Percentiles rank a stretch among this genome's conserved stretches.
Evolutionary conservation across 2,797 vertebrate genomes (phyloP).

Genomic region (Microchirus variegatus): DNA sequence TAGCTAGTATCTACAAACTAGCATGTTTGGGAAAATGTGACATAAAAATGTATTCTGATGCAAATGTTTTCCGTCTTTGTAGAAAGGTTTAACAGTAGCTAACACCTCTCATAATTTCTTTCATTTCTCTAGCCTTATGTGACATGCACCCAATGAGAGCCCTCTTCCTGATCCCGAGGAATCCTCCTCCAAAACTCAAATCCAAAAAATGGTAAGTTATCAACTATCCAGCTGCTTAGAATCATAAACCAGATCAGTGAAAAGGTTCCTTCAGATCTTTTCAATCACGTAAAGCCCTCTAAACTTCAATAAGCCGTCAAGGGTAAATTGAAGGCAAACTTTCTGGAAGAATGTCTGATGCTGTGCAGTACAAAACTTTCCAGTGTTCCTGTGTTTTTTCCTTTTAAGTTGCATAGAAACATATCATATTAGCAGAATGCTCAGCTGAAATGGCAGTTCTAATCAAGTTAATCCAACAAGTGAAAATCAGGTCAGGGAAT

Average conservation of each 20-base stretch:
- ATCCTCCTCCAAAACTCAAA: constrained; percentile 93
- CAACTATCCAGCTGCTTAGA: background rate
- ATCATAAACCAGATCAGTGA: background rate
- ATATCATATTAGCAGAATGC: background rate
- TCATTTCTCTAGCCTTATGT: constrained; percentile 85
- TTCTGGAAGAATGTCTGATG: background rate
- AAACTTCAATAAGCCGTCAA: background rate
- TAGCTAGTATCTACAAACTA: constrained; percentile 40
- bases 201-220: constrained; percentile 93
- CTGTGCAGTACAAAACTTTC: background rate
- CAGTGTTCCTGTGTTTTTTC: background rate
- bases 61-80: constrained; percentile 8
- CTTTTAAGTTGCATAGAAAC: constrained; percentile 1
- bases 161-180: constrained; percentile 94
- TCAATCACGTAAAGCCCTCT: background rate
- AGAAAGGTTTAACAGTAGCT: constrained; percentile 14
- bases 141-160: constrained; percentile 98
- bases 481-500: no score
- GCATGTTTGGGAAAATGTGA: constrained; percentile 21
- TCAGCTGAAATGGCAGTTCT: constrained; percentile 6
- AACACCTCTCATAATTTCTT: constrained; percentile 26
- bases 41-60: constrained; percentile 12
- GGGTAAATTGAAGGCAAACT: background rate
- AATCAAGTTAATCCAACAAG: background rate
- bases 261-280: background rate